A percentile compares a stretch with the other conserved stretches of the same genome.
These are phyloP conservation scores for Platynereis dumerilii DNA, from an alignment of 2,888 invertebrate genomes.

Conservation along the genomic window DNA sequence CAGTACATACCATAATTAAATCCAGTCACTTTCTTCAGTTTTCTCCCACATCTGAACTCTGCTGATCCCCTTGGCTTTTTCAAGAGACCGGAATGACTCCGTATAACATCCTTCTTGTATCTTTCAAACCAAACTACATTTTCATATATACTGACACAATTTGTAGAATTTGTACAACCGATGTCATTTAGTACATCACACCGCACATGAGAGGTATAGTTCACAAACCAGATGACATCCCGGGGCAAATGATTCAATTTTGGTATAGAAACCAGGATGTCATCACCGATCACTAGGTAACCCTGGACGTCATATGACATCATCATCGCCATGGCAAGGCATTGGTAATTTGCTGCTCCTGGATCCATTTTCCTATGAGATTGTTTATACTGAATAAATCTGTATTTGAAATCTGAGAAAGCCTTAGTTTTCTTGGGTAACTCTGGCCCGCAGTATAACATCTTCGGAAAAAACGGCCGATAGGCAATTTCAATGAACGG, in stretches of 20 bases:
- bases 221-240: conserved; percentile 31
- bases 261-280: conserved; percentile 27
- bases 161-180: conserved; percentile 9
- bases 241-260: conserved; percentile 14
- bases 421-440: conserved; percentile 12
- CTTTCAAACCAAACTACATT: too few species aligned
- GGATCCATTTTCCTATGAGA: conserved; percentile 18
- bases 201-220: conserved; percentile 28
- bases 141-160: conserved; percentile 1
- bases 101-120: too few species aligned
- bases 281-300: conserved; percentile 36
- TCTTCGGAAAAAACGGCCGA: conserved; percentile 35
- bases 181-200: conserved; percentile 37
- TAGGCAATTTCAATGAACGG: conserved; percentile 38
- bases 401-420: conserved; percentile 20
- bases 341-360: conserved; percentile 37
- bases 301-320: conserved; percentile 32
- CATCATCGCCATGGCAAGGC: conserved; percentile 26
- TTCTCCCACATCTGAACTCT: conserved; percentile 24
- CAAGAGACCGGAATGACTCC: too few species aligned
- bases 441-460: conserved; percentile 39
- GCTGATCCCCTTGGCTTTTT: too few species aligned
- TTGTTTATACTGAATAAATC: conserved; percentile 30
- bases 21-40: conserved; percentile 29
- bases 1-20: conserved; percentile 26